Evolutionary conservation across 2,888 invertebrate species (phyloP).

Genomic region (Drosophila nr. perissopoda): DNA sequence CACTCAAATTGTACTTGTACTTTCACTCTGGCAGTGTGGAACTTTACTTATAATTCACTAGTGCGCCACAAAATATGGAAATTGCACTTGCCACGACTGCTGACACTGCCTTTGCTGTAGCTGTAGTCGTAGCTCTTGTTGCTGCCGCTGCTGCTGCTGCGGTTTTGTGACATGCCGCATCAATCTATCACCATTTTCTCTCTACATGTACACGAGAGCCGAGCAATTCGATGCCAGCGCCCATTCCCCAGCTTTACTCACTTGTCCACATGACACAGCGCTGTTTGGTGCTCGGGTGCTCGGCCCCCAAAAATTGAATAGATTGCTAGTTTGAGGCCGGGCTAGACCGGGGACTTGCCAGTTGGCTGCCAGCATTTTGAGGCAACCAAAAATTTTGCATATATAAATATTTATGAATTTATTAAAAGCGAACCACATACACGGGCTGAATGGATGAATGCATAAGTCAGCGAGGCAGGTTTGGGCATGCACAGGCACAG

Average conservation of each 20-base stretch:
- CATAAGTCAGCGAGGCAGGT: constrained; percentile 73
- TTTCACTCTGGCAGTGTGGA: constrained; percentile 44
- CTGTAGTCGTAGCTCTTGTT: constrained; percentile 5
- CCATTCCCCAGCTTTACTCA: constrained; percentile 7
- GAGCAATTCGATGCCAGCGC: constrained; percentile 32
- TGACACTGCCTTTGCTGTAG: constrained; percentile 18
- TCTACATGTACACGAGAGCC: constrained; percentile 28
- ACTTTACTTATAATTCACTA: constrained; percentile 57
- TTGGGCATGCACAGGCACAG: constrained; percentile 5
- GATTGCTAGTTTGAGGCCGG: constrained; percentile 51
- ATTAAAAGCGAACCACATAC: constrained; percentile 84
- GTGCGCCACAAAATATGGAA: constrained; percentile 69
- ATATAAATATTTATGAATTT: constrained; percentile 86
- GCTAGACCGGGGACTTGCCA: constrained; percentile 33
- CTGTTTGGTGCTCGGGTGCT: constrained; percentile 25
- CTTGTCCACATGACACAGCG: constrained; percentile 9
- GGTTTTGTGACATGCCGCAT: constrained; percentile 79
- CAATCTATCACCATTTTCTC: constrained; percentile 77
- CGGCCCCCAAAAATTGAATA: constrained; percentile 67
- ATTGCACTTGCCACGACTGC: constrained; percentile 56
- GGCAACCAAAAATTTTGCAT: constrained; percentile 79
- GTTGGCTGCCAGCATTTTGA: constrained; percentile 70
- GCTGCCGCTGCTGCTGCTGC: constrained; percentile 42
- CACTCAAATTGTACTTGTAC: constrained; percentile 28
- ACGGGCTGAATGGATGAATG: constrained; percentile 73